Evolutionary conservation across 1,140 invertebrate species (phyloP).

Genomic region (Cotesia typhae): DNA sequence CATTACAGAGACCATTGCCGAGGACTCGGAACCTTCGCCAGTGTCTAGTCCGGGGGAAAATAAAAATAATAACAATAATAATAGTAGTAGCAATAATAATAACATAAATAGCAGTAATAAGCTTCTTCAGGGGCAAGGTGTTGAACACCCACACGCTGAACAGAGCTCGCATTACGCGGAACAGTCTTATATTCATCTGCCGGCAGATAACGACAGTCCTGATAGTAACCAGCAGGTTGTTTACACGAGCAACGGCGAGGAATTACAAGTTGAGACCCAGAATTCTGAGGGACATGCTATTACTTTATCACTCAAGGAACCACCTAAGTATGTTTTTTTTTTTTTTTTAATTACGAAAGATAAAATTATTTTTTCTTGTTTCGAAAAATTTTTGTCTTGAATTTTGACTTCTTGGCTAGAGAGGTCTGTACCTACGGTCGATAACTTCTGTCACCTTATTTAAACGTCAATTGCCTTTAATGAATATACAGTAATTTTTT

Average conservation of each 20-base stretch:
- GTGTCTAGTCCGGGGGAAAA: constrained; percentile 45
- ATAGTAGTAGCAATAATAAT: constrained; percentile 43
- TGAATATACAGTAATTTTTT: too few species aligned
- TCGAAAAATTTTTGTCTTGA: too few species aligned
- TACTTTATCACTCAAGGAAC: constrained; percentile 52
- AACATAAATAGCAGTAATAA: constrained; percentile 50
- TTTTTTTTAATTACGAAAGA: neutral
- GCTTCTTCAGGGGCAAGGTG: constrained; percentile 33
- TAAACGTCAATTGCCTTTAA: too few species aligned
- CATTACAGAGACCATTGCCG: constrained; percentile 65
- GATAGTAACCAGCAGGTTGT: constrained; percentile 53
- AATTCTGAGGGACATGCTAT: constrained; percentile 46
- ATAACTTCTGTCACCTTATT: too few species aligned
- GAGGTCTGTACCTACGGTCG: too few species aligned
- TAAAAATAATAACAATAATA: constrained; percentile 38
- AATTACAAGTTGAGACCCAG: constrained; percentile 48
- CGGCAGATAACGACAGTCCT: constrained; percentile 49
- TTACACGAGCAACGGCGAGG: constrained; percentile 51
- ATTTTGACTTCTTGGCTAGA: too few species aligned
- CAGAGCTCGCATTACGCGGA: constrained; percentile 28
- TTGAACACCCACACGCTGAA: constrained; percentile 34
- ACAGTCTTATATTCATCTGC: constrained; percentile 49
- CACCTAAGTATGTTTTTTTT: constrained; percentile 49
- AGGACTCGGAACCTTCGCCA: constrained; percentile 54
- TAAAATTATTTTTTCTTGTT: too few species aligned